Conservation (phyloP, 2,888 invertebrate species). For the Torymus texanus region DNA sequence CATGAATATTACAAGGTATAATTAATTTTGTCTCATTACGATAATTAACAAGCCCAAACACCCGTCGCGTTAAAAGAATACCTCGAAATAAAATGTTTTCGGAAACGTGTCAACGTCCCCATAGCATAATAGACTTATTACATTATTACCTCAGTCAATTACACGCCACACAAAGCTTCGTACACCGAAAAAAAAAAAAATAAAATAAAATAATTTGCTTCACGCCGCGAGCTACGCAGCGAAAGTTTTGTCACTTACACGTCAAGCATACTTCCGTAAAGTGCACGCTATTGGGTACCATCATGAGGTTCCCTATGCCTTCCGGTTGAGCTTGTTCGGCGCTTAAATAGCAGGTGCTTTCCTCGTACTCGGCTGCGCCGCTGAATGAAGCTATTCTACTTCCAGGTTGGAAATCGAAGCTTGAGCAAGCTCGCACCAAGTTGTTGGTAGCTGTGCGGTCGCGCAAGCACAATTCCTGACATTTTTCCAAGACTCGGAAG, state of each 20-base stretch:
- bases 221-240: not conserved
- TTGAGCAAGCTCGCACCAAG: conserved; percentile 89
- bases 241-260: conserved; percentile 79
- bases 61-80: too few species aligned
- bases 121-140: too few species aligned
- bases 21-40: too few species aligned
- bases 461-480: conserved; percentile 89
- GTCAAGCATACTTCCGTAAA: conserved; percentile 93
- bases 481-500: conserved; percentile 91
- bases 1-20: too few species aligned
- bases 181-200: too few species aligned
- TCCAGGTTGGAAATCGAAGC: conserved; percentile 94
- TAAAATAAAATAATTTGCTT: too few species aligned
- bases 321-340: conserved; percentile 91
- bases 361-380: conserved; percentile 88
- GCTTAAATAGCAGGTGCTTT: conserved; percentile 90
- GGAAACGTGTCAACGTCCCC: too few species aligned
- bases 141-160: too few species aligned
- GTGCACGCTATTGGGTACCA: conserved; percentile 92
- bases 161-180: too few species aligned
- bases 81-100: too few species aligned
- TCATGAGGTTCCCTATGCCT: conserved; percentile 91
- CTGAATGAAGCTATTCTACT: conserved; percentile 89
- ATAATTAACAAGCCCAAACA: too few species aligned
- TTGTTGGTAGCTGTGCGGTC: conserved; percentile 87